Base-by-base conservation (phyloP, 2,888 invertebrate species). In the Rhingia rostrata region DNA sequence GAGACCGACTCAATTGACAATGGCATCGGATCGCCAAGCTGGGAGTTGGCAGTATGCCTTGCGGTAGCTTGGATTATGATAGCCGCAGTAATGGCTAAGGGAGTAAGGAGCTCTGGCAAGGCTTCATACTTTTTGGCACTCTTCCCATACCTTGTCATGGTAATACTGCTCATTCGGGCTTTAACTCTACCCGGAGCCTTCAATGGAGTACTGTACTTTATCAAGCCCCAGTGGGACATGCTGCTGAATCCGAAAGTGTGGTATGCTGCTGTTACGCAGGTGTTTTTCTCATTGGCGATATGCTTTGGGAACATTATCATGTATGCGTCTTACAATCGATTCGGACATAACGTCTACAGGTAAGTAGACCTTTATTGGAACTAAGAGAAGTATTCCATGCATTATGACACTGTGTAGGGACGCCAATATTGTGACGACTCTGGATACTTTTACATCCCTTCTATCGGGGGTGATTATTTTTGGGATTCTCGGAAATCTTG, bases 401-500 rank as follows among this genome's bases (percentile, higher is more conserved):
- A 22, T 22, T 22, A 22, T 2, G 2, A 22, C 22, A 22, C 22
- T 22, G 22, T 22, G 22, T 87, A 95, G 96, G 87, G 97, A 97
- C 88, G 94, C 96, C 0, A 93, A 96, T 91, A 95, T 97, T 80
- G 95, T 97, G 6, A 96, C 96, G 5, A 94, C 95, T 0, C 89
- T 96, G 89, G 97, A 97, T 88, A 97, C 97, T 0, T 94, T 96
- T 87, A 97, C 97, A 0, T 96, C 96, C 86, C 89, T 97, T 45
- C 92, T 97, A 47, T 96, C 97, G 0, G 97, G 97, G 4, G 93
- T 95, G 80, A 96, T 96, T 2, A 96, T 97, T 84, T 97, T 97
- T 88, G 95, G 96, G 9, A 95, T 97, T 83, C 92, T 97, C 54
- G 97, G 97, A 0, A 96, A 96, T 90, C 90, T 97, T 87, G 96